phyloP scores from a whole-genome alignment of 2,113 vertebrate species.

The Todiramphus chloris region DNA sequence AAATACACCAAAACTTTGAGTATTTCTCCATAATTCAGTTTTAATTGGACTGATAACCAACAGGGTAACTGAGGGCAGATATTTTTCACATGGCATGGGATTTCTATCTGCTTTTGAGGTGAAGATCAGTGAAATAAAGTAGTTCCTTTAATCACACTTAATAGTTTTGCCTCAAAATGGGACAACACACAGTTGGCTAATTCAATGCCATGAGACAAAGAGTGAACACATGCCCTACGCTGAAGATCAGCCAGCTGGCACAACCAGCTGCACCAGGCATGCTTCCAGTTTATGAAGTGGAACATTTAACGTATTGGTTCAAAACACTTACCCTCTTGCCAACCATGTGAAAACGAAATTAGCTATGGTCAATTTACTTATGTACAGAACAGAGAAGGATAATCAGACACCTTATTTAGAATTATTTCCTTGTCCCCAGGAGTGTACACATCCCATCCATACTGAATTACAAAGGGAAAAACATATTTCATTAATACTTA shows the following conservation, averaged over 20 bases:
- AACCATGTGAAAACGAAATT: conserved; percentile 46
- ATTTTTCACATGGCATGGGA: not conserved
- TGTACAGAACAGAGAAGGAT: conserved; percentile 21
- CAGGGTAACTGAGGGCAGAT: not conserved
- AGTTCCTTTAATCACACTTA: not conserved
- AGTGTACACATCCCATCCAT: not conserved
- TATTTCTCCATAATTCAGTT: not conserved
- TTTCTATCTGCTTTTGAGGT: not conserved
- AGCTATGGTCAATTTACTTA: conserved; percentile 36
- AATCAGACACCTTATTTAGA: conserved; percentile 4
- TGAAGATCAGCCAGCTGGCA: conserved; percentile 66
- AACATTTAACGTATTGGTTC: conserved; percentile 39
- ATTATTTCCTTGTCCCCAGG: not conserved
- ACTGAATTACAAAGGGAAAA: not conserved
- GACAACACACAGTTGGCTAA: conserved; percentile 3
- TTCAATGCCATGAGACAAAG: conserved; percentile 35
- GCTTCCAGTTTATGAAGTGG: conserved; percentile 39
- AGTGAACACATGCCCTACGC: not conserved
- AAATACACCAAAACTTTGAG: not conserved
- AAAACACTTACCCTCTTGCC: conserved; percentile 29
- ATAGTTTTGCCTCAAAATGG: conserved; percentile 21
- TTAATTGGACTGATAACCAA: not conserved
- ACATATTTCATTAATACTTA: not conserved
- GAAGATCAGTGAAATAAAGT: not conserved
- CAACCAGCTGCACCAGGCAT: not conserved